Percentiles rank a stretch among this genome's conserved stretches.
phyloP scores from a whole-genome alignment of 1,140 invertebrate genomes.

The Caenorhabditis tropicalis region DNA sequence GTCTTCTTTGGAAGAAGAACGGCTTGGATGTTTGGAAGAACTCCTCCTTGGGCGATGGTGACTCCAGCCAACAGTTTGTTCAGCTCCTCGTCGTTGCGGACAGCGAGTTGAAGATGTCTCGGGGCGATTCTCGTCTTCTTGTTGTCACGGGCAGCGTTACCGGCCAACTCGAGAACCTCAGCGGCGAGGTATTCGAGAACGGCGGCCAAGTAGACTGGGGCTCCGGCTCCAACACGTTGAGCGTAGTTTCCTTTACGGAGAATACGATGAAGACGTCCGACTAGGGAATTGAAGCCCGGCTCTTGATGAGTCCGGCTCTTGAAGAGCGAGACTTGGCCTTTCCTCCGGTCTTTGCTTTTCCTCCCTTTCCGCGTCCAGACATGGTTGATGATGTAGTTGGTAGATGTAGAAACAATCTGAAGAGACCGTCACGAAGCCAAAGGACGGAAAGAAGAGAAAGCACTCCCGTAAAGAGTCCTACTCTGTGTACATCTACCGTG shows the following conservation, averaged over 20 bases:
- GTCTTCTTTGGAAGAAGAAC: slow-evolving; percentile 80
- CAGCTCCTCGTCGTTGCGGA: slow-evolving; percentile 86
- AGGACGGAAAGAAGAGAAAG: slow-evolving; percentile 74
- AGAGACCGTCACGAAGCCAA: slow-evolving; percentile 72
- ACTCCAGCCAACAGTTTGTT: slow-evolving; percentile 82
- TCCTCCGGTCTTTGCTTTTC: slow-evolving; percentile 56
- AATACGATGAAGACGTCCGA: slow-evolving; percentile 73
- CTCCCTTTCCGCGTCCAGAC: slow-evolving; percentile 64
- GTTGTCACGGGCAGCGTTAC: slow-evolving; percentile 75
- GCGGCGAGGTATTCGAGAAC: slow-evolving; percentile 77
- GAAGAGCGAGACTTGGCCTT: slow-evolving; percentile 66
- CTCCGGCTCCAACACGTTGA: slow-evolving; percentile 78
- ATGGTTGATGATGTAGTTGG: slow-evolving; percentile 53
- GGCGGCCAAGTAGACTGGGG: slow-evolving; percentile 79
- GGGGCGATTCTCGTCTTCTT: slow-evolving; percentile 80
- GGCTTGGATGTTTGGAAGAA: slow-evolving; percentile 82
- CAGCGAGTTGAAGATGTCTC: slow-evolving; percentile 82
- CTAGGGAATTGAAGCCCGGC: slow-evolving; percentile 74
- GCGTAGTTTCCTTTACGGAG: slow-evolving; percentile 77
- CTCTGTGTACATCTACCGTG: slow-evolving; percentile 65
- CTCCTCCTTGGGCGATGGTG: slow-evolving; percentile 84
- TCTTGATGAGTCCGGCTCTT: slow-evolving; percentile 72
- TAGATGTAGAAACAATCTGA: too few relatives aligned
- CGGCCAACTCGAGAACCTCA: slow-evolving; percentile 80
- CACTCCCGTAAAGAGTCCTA: slow-evolving; percentile 71